Percentiles rank a stretch among this genome's conserved stretches.
phyloP scores from a whole-genome alignment of 2,888 invertebrate species.

The Ectemnius cavifrons region DNA sequence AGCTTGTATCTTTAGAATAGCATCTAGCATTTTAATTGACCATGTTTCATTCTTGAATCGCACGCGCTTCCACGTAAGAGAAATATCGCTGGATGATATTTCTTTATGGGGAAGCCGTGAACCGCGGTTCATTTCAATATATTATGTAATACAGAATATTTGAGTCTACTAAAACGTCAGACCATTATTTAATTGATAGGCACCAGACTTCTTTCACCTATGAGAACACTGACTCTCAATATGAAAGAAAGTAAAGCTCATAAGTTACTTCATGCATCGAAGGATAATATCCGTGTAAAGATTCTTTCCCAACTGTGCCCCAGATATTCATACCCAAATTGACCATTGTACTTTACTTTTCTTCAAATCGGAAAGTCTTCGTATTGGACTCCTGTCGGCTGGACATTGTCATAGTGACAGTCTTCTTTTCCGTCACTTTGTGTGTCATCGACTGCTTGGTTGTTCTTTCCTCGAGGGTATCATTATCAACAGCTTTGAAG shows the following conservation, averaged over 20 bases:
- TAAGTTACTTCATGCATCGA: constrained; percentile 10
- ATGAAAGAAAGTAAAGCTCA: constrained; percentile 3
- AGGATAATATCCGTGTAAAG: constrained; percentile 5
- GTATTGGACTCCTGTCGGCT: constrained; percentile 81
- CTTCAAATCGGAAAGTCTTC: constrained; percentile 76
- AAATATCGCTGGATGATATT: not conserved
- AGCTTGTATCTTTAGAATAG: constrained; percentile 16
- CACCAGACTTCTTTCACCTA: constrained; percentile 10
- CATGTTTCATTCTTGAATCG: constrained; percentile 1
- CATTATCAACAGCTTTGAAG: constrained; percentile 74
- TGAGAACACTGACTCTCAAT: constrained; percentile 11
- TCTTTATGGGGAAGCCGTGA: not conserved
- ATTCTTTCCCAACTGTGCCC: not conserved
- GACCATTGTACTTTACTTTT: constrained; percentile 56
- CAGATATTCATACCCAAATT: no score
- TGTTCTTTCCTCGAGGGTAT: constrained; percentile 83
- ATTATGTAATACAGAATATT: not conserved
- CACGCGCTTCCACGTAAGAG: constrained; percentile 9
- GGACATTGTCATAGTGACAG: constrained; percentile 83
- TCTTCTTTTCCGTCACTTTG: constrained; percentile 84
- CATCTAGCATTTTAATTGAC: constrained; percentile 24
- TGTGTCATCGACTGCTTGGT: constrained; percentile 85
- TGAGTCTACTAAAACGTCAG: constrained; percentile 1
- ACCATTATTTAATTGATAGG: not conserved
- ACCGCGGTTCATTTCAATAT: not conserved